Percentiles rank a stretch among this genome's conserved stretches.
These are phyloP conservation scores for human DNA, from an alignment of 2,113 vertebrate genomes.

Conservation along the genomic window DNA sequence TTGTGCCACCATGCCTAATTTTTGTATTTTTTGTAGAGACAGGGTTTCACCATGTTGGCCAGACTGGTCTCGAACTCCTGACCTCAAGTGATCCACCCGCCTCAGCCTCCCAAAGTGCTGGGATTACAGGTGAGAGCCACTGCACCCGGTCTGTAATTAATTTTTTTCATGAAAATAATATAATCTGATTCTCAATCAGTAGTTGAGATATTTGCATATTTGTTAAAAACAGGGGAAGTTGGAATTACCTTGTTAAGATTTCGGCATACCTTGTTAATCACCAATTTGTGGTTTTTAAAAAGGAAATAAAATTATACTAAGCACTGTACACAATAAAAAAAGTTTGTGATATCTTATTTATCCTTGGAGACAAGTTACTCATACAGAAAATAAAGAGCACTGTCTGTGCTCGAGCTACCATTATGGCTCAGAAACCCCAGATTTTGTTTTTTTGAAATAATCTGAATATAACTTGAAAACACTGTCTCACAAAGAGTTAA, in stretches of 20 bases:
- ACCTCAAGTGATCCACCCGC: too few species aligned
- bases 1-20: too few species aligned
- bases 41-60: too few species aligned
- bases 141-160: background rate
- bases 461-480: conserved; percentile 26
- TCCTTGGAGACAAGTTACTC: conserved; percentile 11
- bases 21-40: too few species aligned
- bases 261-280: conserved; percentile 1
- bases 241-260: background rate
- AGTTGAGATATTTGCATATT: conserved; percentile 25
- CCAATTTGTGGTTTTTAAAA: conserved; percentile 27
- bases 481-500: conserved; percentile 2
- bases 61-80: too few species aligned
- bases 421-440: background rate
- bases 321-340: background rate
- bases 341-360: background rate
- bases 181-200: conserved; percentile 46
- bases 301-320: conserved; percentile 45
- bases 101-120: too few species aligned
- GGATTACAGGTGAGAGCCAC: too few species aligned
- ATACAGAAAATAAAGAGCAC: background rate
- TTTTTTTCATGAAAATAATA: conserved; percentile 51
- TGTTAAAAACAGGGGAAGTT: conserved; percentile 33
- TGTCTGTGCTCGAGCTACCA: background rate
- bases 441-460: conserved; percentile 21